Percentiles rank a stretch among this genome's conserved stretches.
phyloP scores from a whole-genome alignment of 2,113 vertebrate genomes.

The Balaeniceps rex region DNA sequence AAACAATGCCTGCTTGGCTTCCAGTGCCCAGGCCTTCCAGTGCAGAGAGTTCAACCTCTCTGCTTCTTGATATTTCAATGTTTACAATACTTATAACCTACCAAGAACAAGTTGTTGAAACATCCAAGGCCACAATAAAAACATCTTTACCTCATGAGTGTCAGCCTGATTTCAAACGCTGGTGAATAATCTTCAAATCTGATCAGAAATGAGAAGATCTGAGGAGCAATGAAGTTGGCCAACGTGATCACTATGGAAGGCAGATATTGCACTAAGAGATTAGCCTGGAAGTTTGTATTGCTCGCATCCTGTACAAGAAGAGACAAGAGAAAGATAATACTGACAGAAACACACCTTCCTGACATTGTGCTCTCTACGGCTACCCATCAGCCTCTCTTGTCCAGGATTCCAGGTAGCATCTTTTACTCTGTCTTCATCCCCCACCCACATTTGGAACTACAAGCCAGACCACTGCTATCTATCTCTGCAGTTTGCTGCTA shows the following conservation, averaged over 20 bases:
- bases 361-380: not conserved
- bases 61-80: not conserved
- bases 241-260: slow-evolving; percentile 94
- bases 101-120: not conserved
- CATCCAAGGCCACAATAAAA: not conserved
- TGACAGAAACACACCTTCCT: not conserved
- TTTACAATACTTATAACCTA: not conserved
- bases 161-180: slow-evolving; percentile 91
- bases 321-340: not conserved
- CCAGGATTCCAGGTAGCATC: not conserved
- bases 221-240: slow-evolving; percentile 88
- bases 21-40: not conserved
- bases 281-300: slow-evolving; percentile 32
- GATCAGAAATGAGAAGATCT: slow-evolving; percentile 87
- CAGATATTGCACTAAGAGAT: slow-evolving; percentile 87
- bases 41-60: not conserved
- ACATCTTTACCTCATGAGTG: slow-evolving; percentile 82
- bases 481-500: not conserved
- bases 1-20: not conserved
- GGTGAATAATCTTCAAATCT: slow-evolving; percentile 91
- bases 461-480: not conserved
- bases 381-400: not conserved
- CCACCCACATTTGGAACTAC: not conserved
- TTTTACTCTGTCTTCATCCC: not conserved
- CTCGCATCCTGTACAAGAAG: not conserved